These are phyloP conservation scores for Petrosia ficiformis DNA, from an alignment of 37 sponge, comb jelly and placozoan genomes.

Conservation along the genomic window DNA sequence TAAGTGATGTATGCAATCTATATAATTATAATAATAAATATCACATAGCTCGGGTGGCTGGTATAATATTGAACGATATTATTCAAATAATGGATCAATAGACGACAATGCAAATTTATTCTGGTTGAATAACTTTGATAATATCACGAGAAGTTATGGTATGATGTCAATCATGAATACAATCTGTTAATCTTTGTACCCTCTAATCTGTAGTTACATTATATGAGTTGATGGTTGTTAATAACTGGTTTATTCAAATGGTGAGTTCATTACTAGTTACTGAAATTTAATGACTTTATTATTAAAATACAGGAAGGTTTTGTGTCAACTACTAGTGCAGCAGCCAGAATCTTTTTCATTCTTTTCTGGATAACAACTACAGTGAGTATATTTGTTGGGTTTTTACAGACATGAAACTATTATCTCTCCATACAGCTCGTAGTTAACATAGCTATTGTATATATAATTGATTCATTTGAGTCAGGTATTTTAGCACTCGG, in stretches of 20 bases:
- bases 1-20: background rate
- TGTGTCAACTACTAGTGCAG: conserved; percentile 35
- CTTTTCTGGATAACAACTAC: conserved; percentile 44
- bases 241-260: conserved; percentile 89
- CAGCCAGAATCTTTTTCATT: conserved; percentile 65
- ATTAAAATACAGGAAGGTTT: conserved; percentile 69
- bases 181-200: background rate
- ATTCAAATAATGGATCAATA: conserved; percentile 3
- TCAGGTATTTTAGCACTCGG: conserved; percentile 6
- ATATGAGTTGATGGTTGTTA: conserved; percentile 82
- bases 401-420: background rate
- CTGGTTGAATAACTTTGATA: conserved; percentile 82
- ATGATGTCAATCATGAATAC: conserved; percentile 6
- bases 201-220: conserved; percentile 56
- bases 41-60: conserved; percentile 22
- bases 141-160: conserved; percentile 68
- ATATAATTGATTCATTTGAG: conserved; percentile 81
- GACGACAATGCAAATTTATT: conserved; percentile 16
- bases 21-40: background rate
- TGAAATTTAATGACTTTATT: background rate
- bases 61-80: conserved; percentile 35
- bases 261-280: conserved; percentile 21
- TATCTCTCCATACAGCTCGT: conserved; percentile 31
- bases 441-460: conserved; percentile 61
- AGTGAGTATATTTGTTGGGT: conserved; percentile 6